phyloP scores from a whole-genome alignment of 2,888 invertebrate species.

The Dorcus parallelipipedus region DNA sequence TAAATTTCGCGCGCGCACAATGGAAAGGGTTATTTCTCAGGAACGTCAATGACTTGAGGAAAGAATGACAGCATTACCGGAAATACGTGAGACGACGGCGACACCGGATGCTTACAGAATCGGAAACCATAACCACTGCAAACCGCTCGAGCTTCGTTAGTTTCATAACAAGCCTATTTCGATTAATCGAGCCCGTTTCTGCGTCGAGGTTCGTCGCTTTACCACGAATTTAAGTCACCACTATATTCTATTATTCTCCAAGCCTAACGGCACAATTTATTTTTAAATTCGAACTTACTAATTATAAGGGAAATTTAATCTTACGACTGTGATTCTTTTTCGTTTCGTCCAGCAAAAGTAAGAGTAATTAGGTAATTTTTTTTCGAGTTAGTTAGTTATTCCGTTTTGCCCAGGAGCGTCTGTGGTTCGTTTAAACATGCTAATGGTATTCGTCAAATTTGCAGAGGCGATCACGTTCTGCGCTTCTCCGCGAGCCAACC shows the following conservation, averaged over 20 bases:
- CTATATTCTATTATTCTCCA: background rate
- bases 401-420: no score
- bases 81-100: slow-evolving; percentile 28
- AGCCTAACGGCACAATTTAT: no score
- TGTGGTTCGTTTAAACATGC: no score
- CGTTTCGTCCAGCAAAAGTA: no score
- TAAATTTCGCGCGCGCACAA: background rate
- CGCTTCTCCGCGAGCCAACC: no score
- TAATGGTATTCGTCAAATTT: no score
- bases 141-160: background rate
- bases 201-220: background rate
- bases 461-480: no score
- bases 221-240: background rate
- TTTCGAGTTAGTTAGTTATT: no score
- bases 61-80: slow-evolving; percentile 27
- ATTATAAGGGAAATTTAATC: no score
- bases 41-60: slow-evolving; percentile 29
- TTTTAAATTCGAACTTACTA: no score
- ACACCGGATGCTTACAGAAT: slow-evolving; percentile 28
- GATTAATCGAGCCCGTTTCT: background rate
- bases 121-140: slow-evolving; percentile 17
- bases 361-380: no score
- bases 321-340: no score
- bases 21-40: slow-evolving; percentile 5
- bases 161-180: background rate